These are phyloP conservation scores for Ptilorrhoa leucosticta DNA, from an alignment of 2,113 vertebrate genomes.

Conservation along the genomic window DNA sequence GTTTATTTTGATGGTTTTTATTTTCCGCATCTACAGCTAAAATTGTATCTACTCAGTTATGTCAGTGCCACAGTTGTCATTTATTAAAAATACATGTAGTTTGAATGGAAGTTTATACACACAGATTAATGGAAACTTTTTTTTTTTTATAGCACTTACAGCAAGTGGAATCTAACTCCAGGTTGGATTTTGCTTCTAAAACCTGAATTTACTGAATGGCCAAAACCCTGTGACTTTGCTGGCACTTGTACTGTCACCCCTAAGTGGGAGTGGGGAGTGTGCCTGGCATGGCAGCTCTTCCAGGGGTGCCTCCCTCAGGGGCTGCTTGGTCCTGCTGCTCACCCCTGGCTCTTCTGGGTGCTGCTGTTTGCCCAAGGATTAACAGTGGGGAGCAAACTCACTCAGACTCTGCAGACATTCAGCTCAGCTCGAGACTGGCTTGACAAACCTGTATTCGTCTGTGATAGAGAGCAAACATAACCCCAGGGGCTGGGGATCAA, in stretches of 20 bases:
- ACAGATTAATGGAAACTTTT: not conserved
- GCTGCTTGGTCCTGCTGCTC: not conserved
- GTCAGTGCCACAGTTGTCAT: not conserved
- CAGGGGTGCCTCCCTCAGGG: not conserved
- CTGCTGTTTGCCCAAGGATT: not conserved
- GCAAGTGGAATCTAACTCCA: not conserved
- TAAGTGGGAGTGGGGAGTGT: not conserved
- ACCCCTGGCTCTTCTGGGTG: not conserved
- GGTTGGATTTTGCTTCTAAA: not conserved
- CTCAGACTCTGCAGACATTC: not conserved
- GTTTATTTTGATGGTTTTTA: slow-evolving; percentile 24
- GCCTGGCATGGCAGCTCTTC: not conserved
- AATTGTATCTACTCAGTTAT: not conserved
- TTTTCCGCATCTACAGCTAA: slow-evolving; percentile 10
- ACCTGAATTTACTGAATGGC: not conserved
- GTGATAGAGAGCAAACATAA: not conserved
- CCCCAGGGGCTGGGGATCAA: not conserved
- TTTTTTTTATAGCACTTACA: not conserved
- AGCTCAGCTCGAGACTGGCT: not conserved
- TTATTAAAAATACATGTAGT: not conserved
- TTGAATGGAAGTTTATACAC: not conserved
- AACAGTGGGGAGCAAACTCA: not conserved
- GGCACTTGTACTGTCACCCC: not conserved
- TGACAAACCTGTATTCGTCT: not conserved
- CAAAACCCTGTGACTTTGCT: not conserved